These are phyloP conservation scores for Gasterosteus aculeatus DNA, from an alignment of 2,113 vertebrate species.

Conservation along the genomic window DNA sequence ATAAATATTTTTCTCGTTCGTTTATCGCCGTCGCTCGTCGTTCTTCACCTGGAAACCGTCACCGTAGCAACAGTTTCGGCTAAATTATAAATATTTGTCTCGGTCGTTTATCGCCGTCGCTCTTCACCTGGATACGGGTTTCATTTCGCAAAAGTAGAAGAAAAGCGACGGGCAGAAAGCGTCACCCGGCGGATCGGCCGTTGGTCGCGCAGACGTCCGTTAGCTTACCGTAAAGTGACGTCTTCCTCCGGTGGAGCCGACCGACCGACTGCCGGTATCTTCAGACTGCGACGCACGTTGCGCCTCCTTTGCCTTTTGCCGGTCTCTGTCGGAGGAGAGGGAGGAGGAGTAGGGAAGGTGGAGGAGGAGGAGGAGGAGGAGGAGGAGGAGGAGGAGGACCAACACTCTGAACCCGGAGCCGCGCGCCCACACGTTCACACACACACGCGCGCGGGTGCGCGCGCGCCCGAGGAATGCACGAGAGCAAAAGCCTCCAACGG, in stretches of 20 bases:
- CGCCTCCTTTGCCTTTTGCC: slow-evolving; percentile 73
- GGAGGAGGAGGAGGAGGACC: slow-evolving; percentile 23
- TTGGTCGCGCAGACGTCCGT: slow-evolving; percentile 10
- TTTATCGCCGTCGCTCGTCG: not conserved
- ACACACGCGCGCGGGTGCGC: slow-evolving; percentile 50
- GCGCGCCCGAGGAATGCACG: slow-evolving; percentile 55
- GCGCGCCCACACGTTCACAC: slow-evolving; percentile 58
- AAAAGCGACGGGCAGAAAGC: not conserved
- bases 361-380: slow-evolving; percentile 14
- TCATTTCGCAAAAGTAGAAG: slow-evolving; percentile 1
- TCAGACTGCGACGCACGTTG: slow-evolving; percentile 53
- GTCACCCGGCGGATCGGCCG: no score
- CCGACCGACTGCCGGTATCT: slow-evolving; percentile 29
- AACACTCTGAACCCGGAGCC: slow-evolving; percentile 64
- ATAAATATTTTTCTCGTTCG: no score
- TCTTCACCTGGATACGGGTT: not conserved
- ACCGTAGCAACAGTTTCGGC: no score
- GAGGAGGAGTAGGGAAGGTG: slow-evolving; percentile 1
- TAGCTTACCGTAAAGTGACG: slow-evolving; percentile 63
- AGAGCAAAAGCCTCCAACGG: slow-evolving; percentile 31
- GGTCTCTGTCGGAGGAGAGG: slow-evolving; percentile 49
- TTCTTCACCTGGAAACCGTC: no score
- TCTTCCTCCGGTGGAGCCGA: slow-evolving; percentile 28
- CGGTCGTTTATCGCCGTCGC: no score
- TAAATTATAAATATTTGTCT: no score